These are phyloP conservation scores for Julus scandinavius DNA, from an alignment of 2,888 invertebrate species.

Conservation along the genomic window DNA sequence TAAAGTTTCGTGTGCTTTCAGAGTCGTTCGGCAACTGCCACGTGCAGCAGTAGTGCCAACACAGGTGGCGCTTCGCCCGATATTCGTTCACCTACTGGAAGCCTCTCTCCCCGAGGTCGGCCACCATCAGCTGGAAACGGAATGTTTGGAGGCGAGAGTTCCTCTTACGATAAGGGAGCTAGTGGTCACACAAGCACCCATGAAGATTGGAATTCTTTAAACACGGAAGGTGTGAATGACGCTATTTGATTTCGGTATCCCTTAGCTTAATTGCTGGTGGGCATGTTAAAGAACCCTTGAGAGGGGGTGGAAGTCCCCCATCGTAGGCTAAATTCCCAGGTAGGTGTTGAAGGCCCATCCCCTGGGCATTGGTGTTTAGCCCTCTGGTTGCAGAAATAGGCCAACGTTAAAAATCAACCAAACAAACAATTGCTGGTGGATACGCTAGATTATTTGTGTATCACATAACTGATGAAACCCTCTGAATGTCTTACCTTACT, in stretches of 20 bases:
- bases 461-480: too few species aligned
- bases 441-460: too few species aligned
- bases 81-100: conserved; percentile 50
- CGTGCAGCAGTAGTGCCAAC: conserved; percentile 59
- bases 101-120: conserved; percentile 58
- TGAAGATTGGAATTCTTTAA: background rate
- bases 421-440: too few species aligned
- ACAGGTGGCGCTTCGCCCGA: conserved; percentile 52
- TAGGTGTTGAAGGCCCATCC: too few species aligned
- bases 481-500: too few species aligned
- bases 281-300: too few species aligned
- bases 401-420: too few species aligned
- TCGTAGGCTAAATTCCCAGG: too few species aligned
- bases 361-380: too few species aligned
- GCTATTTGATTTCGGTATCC: background rate
- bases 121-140: conserved; percentile 59
- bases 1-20: conserved; percentile 12
- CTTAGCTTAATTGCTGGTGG: too few species aligned
- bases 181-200: background rate
- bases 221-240: background rate
- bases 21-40: conserved; percentile 60
- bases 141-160: conserved; percentile 54
- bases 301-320: too few species aligned
- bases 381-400: too few species aligned
- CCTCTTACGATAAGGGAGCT: conserved; percentile 22